These are phyloP conservation scores for Crematogaster levior DNA, from an alignment of 2,888 invertebrate species.

Conservation along the genomic window DNA sequence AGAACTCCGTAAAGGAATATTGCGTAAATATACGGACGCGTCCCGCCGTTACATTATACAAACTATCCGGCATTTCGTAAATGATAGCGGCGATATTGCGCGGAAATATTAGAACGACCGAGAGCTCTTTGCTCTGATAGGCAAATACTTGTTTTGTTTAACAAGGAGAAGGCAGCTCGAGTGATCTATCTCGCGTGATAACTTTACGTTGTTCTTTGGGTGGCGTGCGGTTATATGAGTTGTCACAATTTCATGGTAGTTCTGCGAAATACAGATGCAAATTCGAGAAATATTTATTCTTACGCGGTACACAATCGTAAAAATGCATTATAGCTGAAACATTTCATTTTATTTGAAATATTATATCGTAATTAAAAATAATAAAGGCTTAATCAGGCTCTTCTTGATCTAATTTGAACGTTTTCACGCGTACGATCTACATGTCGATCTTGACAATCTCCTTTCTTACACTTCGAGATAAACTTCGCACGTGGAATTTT, in stretches of 20 bases:
- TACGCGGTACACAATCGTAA: background rate
- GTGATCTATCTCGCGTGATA: background rate
- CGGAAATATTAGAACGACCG: conserved; percentile 52
- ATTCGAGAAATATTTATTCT: conserved; percentile 6
- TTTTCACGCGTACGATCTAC: background rate
- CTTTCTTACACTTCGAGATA: background rate
- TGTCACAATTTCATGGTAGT: background rate
- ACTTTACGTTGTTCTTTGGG: background rate
- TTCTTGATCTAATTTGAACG: background rate
- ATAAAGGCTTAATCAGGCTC: background rate
- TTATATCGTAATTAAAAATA: background rate
- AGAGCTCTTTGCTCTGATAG: conserved; percentile 12
- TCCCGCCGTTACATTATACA: conserved; percentile 63
- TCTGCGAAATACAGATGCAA: background rate
- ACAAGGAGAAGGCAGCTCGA: background rate
- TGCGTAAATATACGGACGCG: conserved; percentile 49
- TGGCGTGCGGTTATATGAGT: background rate
- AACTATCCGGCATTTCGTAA: conserved; percentile 59
- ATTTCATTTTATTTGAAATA: background rate
- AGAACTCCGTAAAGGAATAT: conserved; percentile 54
- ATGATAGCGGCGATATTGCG: conserved; percentile 58
- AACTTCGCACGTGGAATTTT: background rate
- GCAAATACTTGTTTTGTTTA: conserved; percentile 31
- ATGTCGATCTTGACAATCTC: background rate
- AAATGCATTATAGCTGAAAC: background rate